Percentiles rank a stretch among this genome's conserved stretches.
Evolutionary conservation across 2,797 vertebrate species (phyloP).

Genomic region (Agapornis canus): DNA sequence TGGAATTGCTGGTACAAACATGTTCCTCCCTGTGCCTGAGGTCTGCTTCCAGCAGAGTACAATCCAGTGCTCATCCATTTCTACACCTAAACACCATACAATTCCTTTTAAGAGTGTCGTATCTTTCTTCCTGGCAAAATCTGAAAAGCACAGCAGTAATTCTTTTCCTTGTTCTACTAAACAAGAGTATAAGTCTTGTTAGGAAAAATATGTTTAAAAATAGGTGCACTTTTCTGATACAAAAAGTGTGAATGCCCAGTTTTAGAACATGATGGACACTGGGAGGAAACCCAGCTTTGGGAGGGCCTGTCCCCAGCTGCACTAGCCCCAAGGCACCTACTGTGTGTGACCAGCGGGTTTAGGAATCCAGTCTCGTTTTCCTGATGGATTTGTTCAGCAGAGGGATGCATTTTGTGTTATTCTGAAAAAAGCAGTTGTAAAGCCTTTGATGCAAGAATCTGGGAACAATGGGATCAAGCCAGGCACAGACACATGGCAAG

Average conservation of each 20-base stretch:
- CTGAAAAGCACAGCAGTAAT: not conserved
- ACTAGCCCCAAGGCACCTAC: not conserved
- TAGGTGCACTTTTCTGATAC: not conserved
- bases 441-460: not conserved
- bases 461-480: not conserved
- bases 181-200: not conserved
- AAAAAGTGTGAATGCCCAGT: not conserved
- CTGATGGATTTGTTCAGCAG: not conserved
- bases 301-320: not conserved
- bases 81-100: not conserved
- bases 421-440: not conserved
- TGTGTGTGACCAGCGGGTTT: not conserved
- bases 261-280: not conserved
- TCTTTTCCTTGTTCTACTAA: not conserved
- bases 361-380: not conserved
- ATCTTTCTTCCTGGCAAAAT: not conserved
- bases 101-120: not conserved
- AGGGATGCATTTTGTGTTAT: not conserved
- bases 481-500: not conserved
- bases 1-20: not conserved
- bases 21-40: not conserved
- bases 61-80: not conserved
- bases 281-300: accelerated
- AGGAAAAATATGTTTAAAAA: not conserved
- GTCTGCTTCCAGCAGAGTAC: not conserved